Evolutionary conservation across 2,113 vertebrate genomes (phyloP).

Genomic region (Cairina moschata): DNA sequence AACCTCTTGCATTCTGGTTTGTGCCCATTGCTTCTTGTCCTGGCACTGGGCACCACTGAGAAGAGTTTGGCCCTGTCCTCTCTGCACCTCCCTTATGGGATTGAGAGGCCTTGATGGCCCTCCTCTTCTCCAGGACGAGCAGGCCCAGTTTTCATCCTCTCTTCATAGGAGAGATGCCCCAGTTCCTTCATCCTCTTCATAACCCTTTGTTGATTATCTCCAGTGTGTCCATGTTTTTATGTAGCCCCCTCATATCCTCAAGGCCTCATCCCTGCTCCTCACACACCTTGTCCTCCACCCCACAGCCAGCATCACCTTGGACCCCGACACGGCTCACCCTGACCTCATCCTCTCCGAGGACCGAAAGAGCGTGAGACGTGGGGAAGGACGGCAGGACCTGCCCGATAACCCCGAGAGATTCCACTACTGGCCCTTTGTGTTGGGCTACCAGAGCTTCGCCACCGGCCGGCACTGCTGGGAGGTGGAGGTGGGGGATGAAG

Average conservation of each 20-base stretch:
- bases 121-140: not conserved
- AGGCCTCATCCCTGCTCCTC: not conserved
- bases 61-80: no score
- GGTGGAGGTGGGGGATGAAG: slow-evolving; percentile 76
- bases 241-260: not conserved
- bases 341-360: slow-evolving; percentile 71
- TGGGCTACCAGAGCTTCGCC: not conserved
- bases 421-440: slow-evolving; percentile 62
- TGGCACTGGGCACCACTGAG: no score
- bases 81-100: no score
- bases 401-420: slow-evolving; percentile 55
- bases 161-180: not conserved
- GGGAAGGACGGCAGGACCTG: not conserved
- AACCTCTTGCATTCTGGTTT: no score
- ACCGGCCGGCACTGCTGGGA: slow-evolving; percentile 55
- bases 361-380: slow-evolving; percentile 33
- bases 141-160: not conserved
- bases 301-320: slow-evolving; percentile 62
- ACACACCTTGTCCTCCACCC: slow-evolving; percentile 23
- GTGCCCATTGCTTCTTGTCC: no score
- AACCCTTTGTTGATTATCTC: no score
- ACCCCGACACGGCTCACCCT: slow-evolving; percentile 69
- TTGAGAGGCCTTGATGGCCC: not conserved
- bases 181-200: not conserved
- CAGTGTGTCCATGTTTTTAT: no score